These are phyloP conservation scores for Carcina quercana DNA, from an alignment of 2,888 invertebrate species.

Conservation along the genomic window DNA sequence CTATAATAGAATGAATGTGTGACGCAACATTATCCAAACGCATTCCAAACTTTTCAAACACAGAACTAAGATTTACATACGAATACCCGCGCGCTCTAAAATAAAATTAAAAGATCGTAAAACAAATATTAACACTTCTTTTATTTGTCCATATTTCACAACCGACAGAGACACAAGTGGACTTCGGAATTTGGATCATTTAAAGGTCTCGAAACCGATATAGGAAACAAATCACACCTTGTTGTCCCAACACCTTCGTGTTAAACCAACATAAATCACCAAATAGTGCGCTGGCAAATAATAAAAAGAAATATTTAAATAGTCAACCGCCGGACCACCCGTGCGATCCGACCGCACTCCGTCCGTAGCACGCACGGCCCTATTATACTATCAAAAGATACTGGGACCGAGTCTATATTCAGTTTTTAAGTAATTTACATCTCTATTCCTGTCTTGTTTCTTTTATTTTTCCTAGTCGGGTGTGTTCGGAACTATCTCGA, in stretches of 20 bases:
- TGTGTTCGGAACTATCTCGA: slow-evolving; percentile 27
- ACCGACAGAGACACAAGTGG: slow-evolving; percentile 4
- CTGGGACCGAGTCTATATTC: slow-evolving; percentile 44
- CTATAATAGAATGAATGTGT: too few species aligned
- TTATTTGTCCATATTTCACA: slow-evolving; percentile 9
- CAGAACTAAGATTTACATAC: too few species aligned
- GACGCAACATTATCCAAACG: too few species aligned
- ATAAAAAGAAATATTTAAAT: slow-evolving; percentile 63
- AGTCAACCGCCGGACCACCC: slow-evolving; percentile 64
- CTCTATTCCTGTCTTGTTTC: slow-evolving; percentile 36
- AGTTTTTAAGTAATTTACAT: slow-evolving; percentile 65
- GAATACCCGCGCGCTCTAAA: slow-evolving; percentile 2
- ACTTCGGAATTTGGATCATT: slow-evolving; percentile 16
- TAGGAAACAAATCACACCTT: slow-evolving; percentile 59
- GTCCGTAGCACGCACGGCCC: slow-evolving; percentile 51
- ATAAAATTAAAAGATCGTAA: slow-evolving; percentile 7
- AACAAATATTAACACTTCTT: slow-evolving; percentile 12
- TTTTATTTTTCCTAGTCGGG: slow-evolving; percentile 24
- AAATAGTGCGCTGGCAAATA: slow-evolving; percentile 60
- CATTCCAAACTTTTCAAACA: too few species aligned
- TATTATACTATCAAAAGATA: slow-evolving; percentile 65
- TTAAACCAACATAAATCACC: slow-evolving; percentile 65
- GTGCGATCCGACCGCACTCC: slow-evolving; percentile 43
- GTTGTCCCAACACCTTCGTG: slow-evolving; percentile 62
- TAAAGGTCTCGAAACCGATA: slow-evolving; percentile 54